phyloP scores from a whole-genome alignment of 1,140 invertebrate genomes.

The Cydia amplana region DNA sequence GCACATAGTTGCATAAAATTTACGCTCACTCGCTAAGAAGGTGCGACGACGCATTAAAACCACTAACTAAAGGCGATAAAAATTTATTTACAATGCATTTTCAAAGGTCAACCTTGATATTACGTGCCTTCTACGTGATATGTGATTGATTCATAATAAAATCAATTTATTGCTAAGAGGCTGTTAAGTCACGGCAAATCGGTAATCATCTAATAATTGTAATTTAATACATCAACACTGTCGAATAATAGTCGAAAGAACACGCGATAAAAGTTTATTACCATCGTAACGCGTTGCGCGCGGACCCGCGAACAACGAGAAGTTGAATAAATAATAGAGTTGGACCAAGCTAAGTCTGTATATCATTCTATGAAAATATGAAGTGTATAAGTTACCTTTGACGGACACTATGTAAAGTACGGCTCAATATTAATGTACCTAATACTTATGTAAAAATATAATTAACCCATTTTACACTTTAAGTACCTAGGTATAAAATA shows the following conservation, averaged over 20 bases:
- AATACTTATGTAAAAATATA: no score
- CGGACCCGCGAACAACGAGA: constrained; percentile 1
- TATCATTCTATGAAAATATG: neutral
- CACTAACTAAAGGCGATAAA: constrained; percentile 21
- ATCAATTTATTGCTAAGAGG: constrained; percentile 67
- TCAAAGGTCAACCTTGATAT: constrained; percentile 45
- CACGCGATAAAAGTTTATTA: constrained; percentile 68
- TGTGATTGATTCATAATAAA: constrained; percentile 74
- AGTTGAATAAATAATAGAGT: neutral
- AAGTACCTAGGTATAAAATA: no score
- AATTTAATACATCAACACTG: constrained; percentile 73
- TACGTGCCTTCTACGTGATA: constrained; percentile 40
- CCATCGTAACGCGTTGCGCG: constrained; percentile 19
- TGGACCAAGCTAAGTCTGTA: neutral
- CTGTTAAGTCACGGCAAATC: constrained; percentile 65
- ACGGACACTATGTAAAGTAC: no score
- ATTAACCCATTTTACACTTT: no score
- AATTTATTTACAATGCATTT: constrained; percentile 33
- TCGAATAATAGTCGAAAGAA: constrained; percentile 73
- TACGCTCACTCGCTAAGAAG: neutral
- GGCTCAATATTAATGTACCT: no score
- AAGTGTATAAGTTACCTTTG: no score
- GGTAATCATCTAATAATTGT: constrained; percentile 74
- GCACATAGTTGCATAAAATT: constrained; percentile 30
- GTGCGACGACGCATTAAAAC: constrained; percentile 1